Base-by-base conservation (phyloP, 2,113 vertebrate genomes). In the Tauraco erythrolophus region DNA sequence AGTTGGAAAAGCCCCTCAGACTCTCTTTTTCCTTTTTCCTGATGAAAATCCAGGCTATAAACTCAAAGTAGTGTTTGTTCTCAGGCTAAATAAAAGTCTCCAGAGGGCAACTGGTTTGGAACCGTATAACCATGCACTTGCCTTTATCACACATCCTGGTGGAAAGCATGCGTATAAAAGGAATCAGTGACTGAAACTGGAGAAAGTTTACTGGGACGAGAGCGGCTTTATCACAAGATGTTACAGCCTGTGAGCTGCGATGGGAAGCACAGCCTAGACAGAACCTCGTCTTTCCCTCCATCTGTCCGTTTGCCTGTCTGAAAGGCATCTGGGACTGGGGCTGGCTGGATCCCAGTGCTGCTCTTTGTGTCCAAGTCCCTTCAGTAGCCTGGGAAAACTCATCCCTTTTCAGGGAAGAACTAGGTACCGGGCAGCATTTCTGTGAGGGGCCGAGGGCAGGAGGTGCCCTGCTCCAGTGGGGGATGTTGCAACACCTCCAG, bases 51-150 rank as follows among this genome's bases (percentile, higher is more conserved):
- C 46, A 79, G 45, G 21, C 50, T 56, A 76, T 76, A 89, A 95
- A 33, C 31, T 37, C 84, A 69, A 89, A 88, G 53, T n/a, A 85
- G 77, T 84, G 9, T 54, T 91, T 95, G 89, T 94, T 86, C 86
- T 94, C 88, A 79, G 76, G 50, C 76, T 94, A 87, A 87, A 77
- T 58, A 39, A 19, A 84, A 81, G 69, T 72, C 31, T 18, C 61
- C 41, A 28, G 65, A n/a, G n/a, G 39, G 27, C 6, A 14, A 51
- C 14, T 62, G 45, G 4, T 61, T 94, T 93, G 87, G 66, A 48
- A 33, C 25, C 15, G 61, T 54, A 14, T 6, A 81, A 68, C 7
- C 5, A 2, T 28, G 17, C 4, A 2, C 24, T 78, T 2, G 2
- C 37, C 50, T 54, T 72, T 71, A 57, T 72, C 19, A 39, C 24